Evolutionary conservation across 2,113 vertebrate species (phyloP).

Genomic region (Phyllostomus discolor): DNA sequence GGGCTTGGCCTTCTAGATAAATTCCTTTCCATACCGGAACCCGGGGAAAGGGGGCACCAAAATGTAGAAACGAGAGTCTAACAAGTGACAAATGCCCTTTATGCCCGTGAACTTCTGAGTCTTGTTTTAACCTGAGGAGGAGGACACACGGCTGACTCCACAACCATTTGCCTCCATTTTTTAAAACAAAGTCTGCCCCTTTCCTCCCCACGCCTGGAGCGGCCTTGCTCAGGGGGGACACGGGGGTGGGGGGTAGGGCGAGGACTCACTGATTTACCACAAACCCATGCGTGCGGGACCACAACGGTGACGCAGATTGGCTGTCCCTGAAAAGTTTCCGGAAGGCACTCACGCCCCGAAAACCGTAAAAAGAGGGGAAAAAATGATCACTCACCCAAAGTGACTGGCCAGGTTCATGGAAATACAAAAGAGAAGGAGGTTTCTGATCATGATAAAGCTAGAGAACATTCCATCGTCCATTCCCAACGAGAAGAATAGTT

Average conservation of each 20-base stretch:
- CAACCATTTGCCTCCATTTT: neutral
- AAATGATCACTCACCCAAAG: constrained; percentile 86
- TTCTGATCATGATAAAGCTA: constrained; percentile 89
- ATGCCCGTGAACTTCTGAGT: neutral
- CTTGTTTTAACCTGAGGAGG: neutral
- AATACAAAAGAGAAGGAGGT: constrained; percentile 85
- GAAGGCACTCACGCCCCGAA: neutral
- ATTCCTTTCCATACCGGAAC: neutral
- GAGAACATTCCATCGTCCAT: constrained; percentile 93
- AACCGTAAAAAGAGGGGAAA: neutral
- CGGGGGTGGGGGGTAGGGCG: rapidly evolving
- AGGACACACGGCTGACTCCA: neutral
- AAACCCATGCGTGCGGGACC: neutral
- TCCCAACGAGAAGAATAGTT: constrained; percentile 80
- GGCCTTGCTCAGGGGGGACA: neutral
- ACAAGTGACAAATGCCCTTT: neutral
- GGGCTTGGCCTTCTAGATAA: neutral
- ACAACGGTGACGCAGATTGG: neutral
- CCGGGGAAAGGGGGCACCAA: neutral
- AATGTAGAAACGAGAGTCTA: neutral
- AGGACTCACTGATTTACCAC: neutral
- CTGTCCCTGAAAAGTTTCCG: neutral
- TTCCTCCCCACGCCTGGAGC: neutral
- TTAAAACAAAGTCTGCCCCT: neutral
- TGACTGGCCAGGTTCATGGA: constrained; percentile 89